Base-by-base conservation (phyloP, 2,888 invertebrate genomes). In the Volucella inanis region DNA sequence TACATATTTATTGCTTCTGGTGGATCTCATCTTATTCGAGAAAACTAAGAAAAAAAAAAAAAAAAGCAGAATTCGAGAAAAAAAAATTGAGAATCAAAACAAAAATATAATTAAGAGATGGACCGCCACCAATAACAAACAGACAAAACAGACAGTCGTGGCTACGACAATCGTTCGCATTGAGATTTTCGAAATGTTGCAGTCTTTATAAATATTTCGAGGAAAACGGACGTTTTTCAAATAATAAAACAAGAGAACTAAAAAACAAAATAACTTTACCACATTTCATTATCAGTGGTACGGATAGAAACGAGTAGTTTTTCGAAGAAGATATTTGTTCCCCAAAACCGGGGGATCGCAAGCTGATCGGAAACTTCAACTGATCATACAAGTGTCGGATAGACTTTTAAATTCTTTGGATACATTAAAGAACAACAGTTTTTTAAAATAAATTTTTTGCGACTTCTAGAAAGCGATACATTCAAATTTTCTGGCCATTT, bases 171-270 rank as follows among this genome's bases (percentile, higher is more conserved):
- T 72, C 57, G 59, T 62, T 81, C 52, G 65, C 12, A 76, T 68
- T 68, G 61, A 75, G 61, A 72, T 81, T 76, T 85, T 85, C 72
- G 81, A 81, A 81, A 81, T 75, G 77, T 52, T 80, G 81, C 85
- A 85, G 85, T 85, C 81, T 76, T 72, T 39, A 59, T 72, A 68
- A 74, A 77, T 64, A 85, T 64, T 85, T 85, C 85, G 81, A 72
- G 43, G 72, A 81, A 81, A 72, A 72, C 85, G 81, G 85, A 72
- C 72, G 81, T 41, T 15, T 74, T 72, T 72, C 47, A 22, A 61
- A 57, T n/a, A 47, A 43, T 41, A 22, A 61, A 49, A 18, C 15
- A 10, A 39, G 54, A 22, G 8, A 3, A n/a, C 47, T 8, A n/a
- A 14, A 59, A 43, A 9, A 50, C 6, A 0, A 6, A 31, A 18